phyloP scores from a whole-genome alignment of 1,140 invertebrate species.

The Aphelenchoides besseyi region DNA sequence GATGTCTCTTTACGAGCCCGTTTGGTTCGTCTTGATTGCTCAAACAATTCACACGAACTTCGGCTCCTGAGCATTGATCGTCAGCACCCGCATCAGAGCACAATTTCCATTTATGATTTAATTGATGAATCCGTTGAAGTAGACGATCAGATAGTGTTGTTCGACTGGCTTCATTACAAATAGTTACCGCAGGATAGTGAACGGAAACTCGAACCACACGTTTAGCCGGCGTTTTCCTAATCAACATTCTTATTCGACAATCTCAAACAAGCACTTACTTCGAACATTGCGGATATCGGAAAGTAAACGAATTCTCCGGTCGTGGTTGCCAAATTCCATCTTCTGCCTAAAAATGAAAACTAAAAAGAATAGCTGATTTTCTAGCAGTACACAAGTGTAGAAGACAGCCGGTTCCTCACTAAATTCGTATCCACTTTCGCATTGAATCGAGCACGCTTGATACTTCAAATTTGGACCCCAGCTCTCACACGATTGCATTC shows the following conservation, averaged over 20 bases:
- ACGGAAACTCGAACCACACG: constrained; percentile 47
- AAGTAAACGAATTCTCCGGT: constrained; percentile 70
- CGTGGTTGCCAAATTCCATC: constrained; percentile 90
- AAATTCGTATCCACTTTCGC: constrained; percentile 79
- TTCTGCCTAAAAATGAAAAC: too few species aligned
- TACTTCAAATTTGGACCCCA: constrained; percentile 94
- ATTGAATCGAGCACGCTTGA: constrained; percentile 76
- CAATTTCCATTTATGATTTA: constrained; percentile 56
- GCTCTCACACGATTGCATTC: constrained; percentile 82
- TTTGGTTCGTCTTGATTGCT: constrained; percentile 1
- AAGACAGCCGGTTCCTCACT: constrained; percentile 85
- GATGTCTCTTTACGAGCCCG: neutral
- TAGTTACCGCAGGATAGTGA: constrained; percentile 50
- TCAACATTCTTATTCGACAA: neutral
- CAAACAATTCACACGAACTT: constrained; percentile 31
- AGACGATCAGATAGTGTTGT: constrained; percentile 52
- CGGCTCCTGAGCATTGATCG: constrained; percentile 18
- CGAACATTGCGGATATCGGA: constrained; percentile 61
- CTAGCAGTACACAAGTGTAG: constrained; percentile 92
- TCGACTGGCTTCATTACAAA: constrained; percentile 56
- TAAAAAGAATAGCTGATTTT: too few species aligned
- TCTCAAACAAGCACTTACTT: constrained; percentile 36
- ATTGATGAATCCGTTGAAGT: constrained; percentile 35
- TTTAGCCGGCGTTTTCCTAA: constrained; percentile 38
- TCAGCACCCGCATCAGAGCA: constrained; percentile 35